Percentiles rank a stretch among this genome's conserved stretches.
Evolutionary conservation across 2,113 vertebrate genomes (phyloP).

Genomic region (Macquaria australasica): DNA sequence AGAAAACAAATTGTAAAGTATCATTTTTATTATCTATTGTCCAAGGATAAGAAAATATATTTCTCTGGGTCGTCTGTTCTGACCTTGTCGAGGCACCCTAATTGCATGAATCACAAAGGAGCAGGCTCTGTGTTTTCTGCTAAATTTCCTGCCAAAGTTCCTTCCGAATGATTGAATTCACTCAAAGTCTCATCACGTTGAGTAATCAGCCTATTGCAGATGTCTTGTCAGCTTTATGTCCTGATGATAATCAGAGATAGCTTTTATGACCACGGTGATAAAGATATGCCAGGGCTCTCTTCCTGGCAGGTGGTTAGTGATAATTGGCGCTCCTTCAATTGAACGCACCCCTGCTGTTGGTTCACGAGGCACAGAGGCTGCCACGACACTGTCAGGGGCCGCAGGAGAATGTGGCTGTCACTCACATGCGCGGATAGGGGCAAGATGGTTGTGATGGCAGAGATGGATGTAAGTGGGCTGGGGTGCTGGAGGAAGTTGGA

Average conservation of each 20-base stretch:
- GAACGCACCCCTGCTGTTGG: conserved; percentile 64
- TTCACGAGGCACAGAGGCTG: conserved; percentile 74
- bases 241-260: conserved; percentile 63
- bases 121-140: neutral
- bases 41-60: neutral
- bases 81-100: neutral
- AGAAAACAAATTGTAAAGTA: neutral
- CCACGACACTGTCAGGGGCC: conserved; percentile 50
- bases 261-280: conserved; percentile 64
- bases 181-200: conserved; percentile 42
- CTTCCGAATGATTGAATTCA: conserved; percentile 42
- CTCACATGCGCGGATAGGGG: conserved; percentile 52
- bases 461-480: conserved; percentile 40
- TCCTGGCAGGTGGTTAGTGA: conserved; percentile 71
- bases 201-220: conserved; percentile 64
- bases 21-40: conserved; percentile 6
- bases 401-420: conserved; percentile 64
- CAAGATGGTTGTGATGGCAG: conserved; percentile 37
- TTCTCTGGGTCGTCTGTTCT: neutral
- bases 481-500: conserved; percentile 20
- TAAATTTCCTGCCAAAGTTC: conserved; percentile 40
- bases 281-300: conserved; percentile 62
- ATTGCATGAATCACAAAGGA: conserved; percentile 17
- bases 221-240: conserved; percentile 61
- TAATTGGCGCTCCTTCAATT: conserved; percentile 76